phyloP scores from a whole-genome alignment of 2,113 vertebrate genomes.

The Pollachius pollachius region DNA sequence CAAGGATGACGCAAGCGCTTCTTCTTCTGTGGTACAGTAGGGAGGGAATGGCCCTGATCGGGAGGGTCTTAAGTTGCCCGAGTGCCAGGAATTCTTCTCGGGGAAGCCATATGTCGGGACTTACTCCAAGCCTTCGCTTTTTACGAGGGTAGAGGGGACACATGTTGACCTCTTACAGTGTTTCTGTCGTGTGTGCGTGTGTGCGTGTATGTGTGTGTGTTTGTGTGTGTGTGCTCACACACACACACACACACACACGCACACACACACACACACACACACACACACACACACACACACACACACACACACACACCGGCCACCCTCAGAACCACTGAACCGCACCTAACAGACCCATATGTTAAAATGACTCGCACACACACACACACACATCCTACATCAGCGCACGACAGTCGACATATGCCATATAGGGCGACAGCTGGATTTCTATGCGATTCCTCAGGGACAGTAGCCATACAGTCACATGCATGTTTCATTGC shows the following conservation, averaged over 20 bases:
- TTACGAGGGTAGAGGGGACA: conserved; percentile 13
- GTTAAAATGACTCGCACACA: conserved; percentile 25
- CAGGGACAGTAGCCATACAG: conserved; percentile 19
- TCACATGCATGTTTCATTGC: conserved; percentile 4
- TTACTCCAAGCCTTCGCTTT: background rate
- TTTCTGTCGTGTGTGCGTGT: conserved; percentile 1
- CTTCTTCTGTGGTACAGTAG: conserved; percentile 27
- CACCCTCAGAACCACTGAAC: conserved; percentile 1
- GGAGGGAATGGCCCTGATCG: conserved; percentile 13
- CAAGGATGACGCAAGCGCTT: conserved; percentile 14
- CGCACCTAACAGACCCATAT: no score
- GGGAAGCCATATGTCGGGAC: conserved; percentile 20
- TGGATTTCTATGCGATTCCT: background rate
- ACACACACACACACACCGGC: conserved; percentile 34
- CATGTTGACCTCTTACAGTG: conserved; percentile 6
- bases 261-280: conserved; percentile 34
- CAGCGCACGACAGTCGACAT: conserved; percentile 18
- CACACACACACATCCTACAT: conserved; percentile 29
- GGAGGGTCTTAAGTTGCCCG: conserved; percentile 32
- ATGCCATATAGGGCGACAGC: conserved; percentile 31
- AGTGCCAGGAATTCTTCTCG: conserved; percentile 38
- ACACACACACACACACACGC: conserved; percentile 17
- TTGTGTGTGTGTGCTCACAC: conserved; percentile 15
- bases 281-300: conserved; percentile 1
- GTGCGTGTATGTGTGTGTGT: background rate